Evolutionary conservation across 2,888 invertebrate genomes (phyloP).

Genomic region (Noctua janthina): DNA sequence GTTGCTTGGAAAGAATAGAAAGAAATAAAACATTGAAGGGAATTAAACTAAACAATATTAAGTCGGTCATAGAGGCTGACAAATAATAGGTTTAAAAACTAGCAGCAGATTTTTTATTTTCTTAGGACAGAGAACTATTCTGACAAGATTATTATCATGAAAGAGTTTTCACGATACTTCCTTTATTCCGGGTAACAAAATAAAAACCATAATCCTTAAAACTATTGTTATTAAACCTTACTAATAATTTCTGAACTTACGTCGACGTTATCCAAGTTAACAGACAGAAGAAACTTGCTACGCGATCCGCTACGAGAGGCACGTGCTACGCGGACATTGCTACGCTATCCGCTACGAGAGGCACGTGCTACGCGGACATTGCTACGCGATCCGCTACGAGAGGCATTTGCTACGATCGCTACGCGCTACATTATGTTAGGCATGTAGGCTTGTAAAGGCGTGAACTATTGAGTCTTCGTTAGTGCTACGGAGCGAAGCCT

Average conservation of each 20-base stretch:
- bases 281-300: slow-evolving; percentile 13
- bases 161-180: neutral
- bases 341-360: slow-evolving; percentile 44
- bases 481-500: neutral
- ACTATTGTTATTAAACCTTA: neutral
- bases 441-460: slow-evolving; percentile 5
- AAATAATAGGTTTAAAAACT: neutral
- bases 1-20: neutral
- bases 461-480: slow-evolving; percentile 33
- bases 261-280: neutral
- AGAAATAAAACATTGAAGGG: neutral
- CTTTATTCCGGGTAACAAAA: neutral
- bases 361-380: slow-evolving; percentile 45
- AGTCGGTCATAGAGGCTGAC: neutral
- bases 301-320: slow-evolving; percentile 37
- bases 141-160: neutral
- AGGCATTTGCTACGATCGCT: slow-evolving; percentile 44
- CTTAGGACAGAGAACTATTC: neutral
- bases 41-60: neutral
- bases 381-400: slow-evolving; percentile 47
- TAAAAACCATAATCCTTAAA: neutral
- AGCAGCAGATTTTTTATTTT: neutral
- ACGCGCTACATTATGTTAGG: slow-evolving; percentile 22
- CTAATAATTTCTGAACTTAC: neutral
- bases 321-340: slow-evolving; percentile 50